These are phyloP conservation scores for Drosophila lacertosa DNA, from an alignment of 1,140 invertebrate species.

Conservation along the genomic window DNA sequence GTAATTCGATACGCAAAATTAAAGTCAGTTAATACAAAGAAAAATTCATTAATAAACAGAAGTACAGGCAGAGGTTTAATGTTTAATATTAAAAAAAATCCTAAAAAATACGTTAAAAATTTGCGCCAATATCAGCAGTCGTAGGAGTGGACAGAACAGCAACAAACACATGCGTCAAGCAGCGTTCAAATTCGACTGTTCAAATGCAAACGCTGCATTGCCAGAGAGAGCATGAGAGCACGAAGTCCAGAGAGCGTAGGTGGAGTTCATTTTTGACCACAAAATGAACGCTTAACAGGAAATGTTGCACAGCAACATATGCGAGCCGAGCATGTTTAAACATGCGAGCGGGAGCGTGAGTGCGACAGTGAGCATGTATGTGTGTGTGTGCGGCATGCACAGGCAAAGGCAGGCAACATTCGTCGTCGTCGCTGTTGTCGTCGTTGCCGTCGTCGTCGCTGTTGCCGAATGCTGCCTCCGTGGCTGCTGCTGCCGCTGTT, in stretches of 20 bases:
- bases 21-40: background rate
- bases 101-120: conserved; percentile 25
- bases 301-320: conserved; percentile 34
- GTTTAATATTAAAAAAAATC: conserved; percentile 1
- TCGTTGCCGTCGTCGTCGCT: too few species aligned
- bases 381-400: background rate
- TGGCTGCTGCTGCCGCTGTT: conserved; percentile 16
- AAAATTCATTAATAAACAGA: conserved; percentile 5
- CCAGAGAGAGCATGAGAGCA: conserved; percentile 13
- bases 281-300: conserved; percentile 24
- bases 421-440: background rate
- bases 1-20: conserved; percentile 19
- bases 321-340: conserved; percentile 28
- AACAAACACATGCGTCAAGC: conserved; percentile 32
- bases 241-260: conserved; percentile 31
- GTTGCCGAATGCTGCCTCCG: conserved; percentile 3
- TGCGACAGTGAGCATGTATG: background rate
- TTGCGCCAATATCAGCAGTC: conserved; percentile 8
- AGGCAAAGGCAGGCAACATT: conserved; percentile 18
- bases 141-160: conserved; percentile 9
- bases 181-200: conserved; percentile 34
- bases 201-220: conserved; percentile 20
- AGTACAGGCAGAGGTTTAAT: background rate
- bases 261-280: conserved; percentile 28
- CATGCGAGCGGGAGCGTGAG: conserved; percentile 14